Evolutionary conservation across 2,797 vertebrate species (phyloP).

Genomic region (Notamacropus eugenii): DNA sequence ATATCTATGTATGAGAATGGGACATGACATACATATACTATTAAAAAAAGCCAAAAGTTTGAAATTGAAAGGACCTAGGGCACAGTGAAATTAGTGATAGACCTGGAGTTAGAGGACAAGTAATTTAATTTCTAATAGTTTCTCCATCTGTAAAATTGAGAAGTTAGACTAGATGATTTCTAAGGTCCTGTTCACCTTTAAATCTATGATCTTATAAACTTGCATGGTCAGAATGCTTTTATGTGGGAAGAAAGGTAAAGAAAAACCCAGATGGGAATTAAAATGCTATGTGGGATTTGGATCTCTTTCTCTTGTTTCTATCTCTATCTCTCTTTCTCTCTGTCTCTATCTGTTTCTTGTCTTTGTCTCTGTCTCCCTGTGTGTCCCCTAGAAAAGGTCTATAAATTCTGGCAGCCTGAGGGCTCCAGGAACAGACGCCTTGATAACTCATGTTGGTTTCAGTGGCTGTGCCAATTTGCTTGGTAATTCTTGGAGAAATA

Average conservation of each 20-base stretch:
- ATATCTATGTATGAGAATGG: background rate
- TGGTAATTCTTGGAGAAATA: slow-evolving; percentile 60
- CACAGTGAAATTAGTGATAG: background rate
- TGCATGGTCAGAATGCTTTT: background rate
- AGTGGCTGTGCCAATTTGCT: slow-evolving; percentile 67
- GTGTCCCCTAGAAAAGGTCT: background rate
- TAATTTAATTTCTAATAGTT: background rate
- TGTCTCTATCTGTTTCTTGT: no score
- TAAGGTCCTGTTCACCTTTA: background rate
- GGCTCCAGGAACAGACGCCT: slow-evolving; percentile 22
- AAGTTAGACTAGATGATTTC: background rate
- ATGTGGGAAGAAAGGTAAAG: background rate
- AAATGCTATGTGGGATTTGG: background rate
- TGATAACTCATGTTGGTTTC: slow-evolving; percentile 46
- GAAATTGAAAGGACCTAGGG: background rate
- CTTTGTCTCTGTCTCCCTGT: no score
- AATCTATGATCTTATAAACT: background rate
- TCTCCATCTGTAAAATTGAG: background rate
- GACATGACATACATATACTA: background rate
- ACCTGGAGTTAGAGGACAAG: background rate
- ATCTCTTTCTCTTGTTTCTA: background rate
- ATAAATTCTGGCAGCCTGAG: slow-evolving; percentile 19
- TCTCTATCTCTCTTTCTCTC: background rate
- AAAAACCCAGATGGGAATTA: background rate
- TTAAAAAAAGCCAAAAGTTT: background rate